Percentiles rank a stretch among this genome's conserved stretches.
Evolutionary conservation across 2,113 vertebrate genomes (phyloP).

Genomic region (Pteronura brasiliensis): DNA sequence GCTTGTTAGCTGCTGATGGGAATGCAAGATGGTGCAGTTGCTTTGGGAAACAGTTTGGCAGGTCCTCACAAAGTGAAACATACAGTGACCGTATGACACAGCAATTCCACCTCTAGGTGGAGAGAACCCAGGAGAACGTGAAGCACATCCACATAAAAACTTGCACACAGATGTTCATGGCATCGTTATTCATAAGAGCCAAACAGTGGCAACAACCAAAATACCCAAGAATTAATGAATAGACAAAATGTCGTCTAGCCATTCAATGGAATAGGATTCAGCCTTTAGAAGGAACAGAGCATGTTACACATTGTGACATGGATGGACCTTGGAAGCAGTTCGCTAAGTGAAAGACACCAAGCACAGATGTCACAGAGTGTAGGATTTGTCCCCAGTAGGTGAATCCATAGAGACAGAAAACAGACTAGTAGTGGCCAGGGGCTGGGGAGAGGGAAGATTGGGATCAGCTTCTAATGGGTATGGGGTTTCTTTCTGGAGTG

Average conservation of each 20-base stretch:
- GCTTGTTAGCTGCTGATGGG: background rate
- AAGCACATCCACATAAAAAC: background rate
- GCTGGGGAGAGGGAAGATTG: background rate
- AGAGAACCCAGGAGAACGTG: background rate
- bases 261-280: background rate
- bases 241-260: background rate
- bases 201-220: background rate
- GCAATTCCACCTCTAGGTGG: background rate
- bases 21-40: background rate
- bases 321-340: background rate
- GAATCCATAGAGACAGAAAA: background rate
- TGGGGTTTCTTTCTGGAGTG: background rate
- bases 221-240: background rate
- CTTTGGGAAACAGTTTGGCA: background rate
- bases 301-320: background rate
- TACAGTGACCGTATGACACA: background rate
- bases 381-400: background rate
- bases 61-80: background rate
- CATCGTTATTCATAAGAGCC: background rate
- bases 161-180: background rate
- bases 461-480: background rate
- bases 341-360: background rate
- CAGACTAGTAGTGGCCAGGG: background rate
- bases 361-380: background rate
- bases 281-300: background rate